Percentiles rank a stretch among this genome's conserved stretches.
Evolutionary conservation across 2,888 invertebrate species (phyloP).

Genomic region (Abrostola triplasia): DNA sequence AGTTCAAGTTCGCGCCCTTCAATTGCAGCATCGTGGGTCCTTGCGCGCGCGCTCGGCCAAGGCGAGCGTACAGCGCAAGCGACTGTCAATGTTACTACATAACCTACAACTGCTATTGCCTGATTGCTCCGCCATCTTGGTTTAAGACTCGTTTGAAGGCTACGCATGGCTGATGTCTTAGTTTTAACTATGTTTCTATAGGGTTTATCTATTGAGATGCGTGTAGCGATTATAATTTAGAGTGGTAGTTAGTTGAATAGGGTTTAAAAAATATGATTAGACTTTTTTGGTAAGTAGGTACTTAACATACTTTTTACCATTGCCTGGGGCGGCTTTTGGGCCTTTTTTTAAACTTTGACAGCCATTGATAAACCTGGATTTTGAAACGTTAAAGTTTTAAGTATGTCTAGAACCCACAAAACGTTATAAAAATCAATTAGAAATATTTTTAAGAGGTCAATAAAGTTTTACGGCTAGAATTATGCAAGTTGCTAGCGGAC

Average conservation of each 20-base stretch:
- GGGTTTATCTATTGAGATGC: constrained; percentile 24
- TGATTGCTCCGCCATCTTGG: constrained; percentile 72
- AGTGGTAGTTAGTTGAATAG: background rate
- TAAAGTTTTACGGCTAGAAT: constrained; percentile 24
- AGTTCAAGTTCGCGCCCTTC: constrained; percentile 71
- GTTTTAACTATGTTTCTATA: constrained; percentile 43
- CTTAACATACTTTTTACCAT: background rate
- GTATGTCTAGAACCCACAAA: background rate
- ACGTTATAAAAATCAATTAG: background rate
- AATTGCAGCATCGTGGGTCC: constrained; percentile 67
- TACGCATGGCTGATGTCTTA: constrained; percentile 60
- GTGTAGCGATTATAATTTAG: constrained; percentile 17
- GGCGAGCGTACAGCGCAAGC: constrained; percentile 73
- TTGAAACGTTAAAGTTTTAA: too few relatives aligned
- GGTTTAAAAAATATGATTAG: background rate
- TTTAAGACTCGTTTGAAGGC: constrained; percentile 68
- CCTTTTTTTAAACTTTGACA: too few relatives aligned
- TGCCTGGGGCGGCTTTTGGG: too few relatives aligned
- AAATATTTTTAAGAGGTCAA: constrained; percentile 6
- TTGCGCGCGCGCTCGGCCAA: constrained; percentile 80
- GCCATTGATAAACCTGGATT: too few relatives aligned
- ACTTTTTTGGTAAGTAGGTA: background rate
- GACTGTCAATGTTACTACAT: constrained; percentile 85
- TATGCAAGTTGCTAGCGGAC: constrained; percentile 49
- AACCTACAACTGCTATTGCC: constrained; percentile 69